Evolutionary conservation across 1,140 invertebrate genomes (phyloP).

Genomic region (Cepaea nemoralis): DNA sequence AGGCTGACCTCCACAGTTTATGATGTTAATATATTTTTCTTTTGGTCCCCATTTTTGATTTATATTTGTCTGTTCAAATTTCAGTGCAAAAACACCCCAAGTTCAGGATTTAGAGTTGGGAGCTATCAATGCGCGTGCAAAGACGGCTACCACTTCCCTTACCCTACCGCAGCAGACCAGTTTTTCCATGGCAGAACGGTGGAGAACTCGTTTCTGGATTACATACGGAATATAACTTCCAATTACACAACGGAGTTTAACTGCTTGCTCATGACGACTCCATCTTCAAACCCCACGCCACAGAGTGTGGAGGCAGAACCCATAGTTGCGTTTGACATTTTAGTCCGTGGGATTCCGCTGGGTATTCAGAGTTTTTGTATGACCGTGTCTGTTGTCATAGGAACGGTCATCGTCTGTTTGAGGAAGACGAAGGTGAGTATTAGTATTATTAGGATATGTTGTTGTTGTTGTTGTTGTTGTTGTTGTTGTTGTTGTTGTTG

Average conservation of each 20-base stretch:
- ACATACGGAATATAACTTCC: constrained; percentile 48
- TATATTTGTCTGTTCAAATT: too few species aligned
- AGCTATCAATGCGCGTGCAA: constrained; percentile 66
- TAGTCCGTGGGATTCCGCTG: constrained; percentile 79
- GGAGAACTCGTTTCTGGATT: constrained; percentile 59
- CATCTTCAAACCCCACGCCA: background rate
- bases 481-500: too few species aligned
- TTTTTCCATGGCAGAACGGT: constrained; percentile 66
- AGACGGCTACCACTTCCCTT: constrained; percentile 59
- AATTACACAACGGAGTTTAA: constrained; percentile 35
- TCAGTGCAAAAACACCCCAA: constrained; percentile 64
- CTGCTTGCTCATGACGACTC: constrained; percentile 24
- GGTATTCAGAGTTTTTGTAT: constrained; percentile 82
- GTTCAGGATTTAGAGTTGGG: constrained; percentile 56
- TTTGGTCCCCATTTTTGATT: too few species aligned
- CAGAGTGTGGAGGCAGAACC: constrained; percentile 58
- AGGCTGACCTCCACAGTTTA: too few species aligned
- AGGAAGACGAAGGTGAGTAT: constrained; percentile 30
- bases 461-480: too few species aligned
- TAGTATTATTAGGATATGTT: too few species aligned
- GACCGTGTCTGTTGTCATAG: constrained; percentile 80
- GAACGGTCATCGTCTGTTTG: constrained; percentile 79
- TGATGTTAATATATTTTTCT: too few species aligned
- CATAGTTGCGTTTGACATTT: constrained; percentile 75
- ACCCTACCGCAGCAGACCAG: constrained; percentile 33